A percentile compares a stretch with the other conserved stretches of the same genome.
Conservation (phyloP, 2,888 invertebrate species). For the Platycheirus rosarum region DNA sequence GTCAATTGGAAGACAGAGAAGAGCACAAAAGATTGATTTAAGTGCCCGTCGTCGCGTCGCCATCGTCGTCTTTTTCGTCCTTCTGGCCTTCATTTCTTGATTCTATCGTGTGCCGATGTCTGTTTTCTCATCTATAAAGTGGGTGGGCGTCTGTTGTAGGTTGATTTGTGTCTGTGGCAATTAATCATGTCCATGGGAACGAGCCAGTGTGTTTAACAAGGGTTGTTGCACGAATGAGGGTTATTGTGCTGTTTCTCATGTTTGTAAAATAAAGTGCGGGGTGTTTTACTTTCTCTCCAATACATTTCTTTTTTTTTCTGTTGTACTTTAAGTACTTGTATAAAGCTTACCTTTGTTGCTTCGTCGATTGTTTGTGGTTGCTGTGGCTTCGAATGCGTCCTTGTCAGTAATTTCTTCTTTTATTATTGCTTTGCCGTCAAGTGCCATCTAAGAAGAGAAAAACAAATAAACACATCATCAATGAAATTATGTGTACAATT, state of each 20-base stretch:
- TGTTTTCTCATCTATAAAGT: conserved; percentile 50
- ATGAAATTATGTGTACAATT: too few species aligned
- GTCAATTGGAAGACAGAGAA: conserved; percentile 63
- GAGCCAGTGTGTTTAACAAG: conserved; percentile 64
- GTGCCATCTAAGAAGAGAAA: conserved; percentile 82
- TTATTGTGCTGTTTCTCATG: background rate
- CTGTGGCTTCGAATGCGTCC: conserved; percentile 82
- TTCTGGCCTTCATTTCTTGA: background rate
- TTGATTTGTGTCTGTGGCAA: conserved; percentile 69
- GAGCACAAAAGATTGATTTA: conserved; percentile 70
- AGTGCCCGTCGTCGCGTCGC: conserved; percentile 30
- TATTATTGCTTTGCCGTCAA: conserved; percentile 86
- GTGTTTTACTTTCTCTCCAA: background rate
- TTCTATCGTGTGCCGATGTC: conserved; percentile 17
- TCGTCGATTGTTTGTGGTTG: conserved; percentile 78
- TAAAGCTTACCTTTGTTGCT: conserved; percentile 78
- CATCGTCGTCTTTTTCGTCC: background rate
- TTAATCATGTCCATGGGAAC: conserved; percentile 72
- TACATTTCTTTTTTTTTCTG: conserved; percentile 6
- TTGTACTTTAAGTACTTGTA: conserved; percentile 1
- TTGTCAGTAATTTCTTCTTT: conserved; percentile 85
- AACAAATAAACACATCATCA: too few species aligned
- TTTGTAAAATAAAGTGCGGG: conserved; percentile 20
- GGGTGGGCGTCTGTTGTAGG: conserved; percentile 27
- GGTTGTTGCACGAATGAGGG: conserved; percentile 47